A percentile compares a stretch with the other conserved stretches of the same genome.
Evolutionary conservation across 2,797 vertebrate genomes (phyloP).

Genomic region (Megalops cyprinoides): DNA sequence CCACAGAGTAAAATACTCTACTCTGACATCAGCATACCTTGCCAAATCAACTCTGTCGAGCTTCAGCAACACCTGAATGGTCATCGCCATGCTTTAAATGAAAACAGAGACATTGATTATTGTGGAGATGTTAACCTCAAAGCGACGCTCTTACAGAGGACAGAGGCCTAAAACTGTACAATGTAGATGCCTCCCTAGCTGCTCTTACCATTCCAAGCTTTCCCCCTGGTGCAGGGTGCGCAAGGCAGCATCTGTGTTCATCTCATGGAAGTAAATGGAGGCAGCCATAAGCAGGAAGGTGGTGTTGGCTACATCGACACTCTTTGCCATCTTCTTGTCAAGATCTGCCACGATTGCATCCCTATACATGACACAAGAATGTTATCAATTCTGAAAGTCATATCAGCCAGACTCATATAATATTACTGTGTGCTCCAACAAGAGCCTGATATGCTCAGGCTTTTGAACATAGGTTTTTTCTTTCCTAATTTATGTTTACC

Average conservation of each 20-base stretch:
- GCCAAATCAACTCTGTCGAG: conserved; percentile 92
- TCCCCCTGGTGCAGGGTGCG: conserved; percentile 91
- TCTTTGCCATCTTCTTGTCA: conserved; percentile 91
- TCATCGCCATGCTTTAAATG: conserved; percentile 86
- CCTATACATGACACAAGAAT: conserved; percentile 58
- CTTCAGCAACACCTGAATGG: conserved; percentile 88
- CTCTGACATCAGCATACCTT: conserved; percentile 74
- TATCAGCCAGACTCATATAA: background rate
- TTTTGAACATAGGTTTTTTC: too few species aligned
- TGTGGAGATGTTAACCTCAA: background rate
- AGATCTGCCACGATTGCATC: conserved; percentile 84
- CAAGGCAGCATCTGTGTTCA: conserved; percentile 85
- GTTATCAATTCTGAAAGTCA: background rate
- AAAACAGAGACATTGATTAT: background rate
- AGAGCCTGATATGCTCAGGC: too few species aligned
- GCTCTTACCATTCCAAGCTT: conserved; percentile 87
- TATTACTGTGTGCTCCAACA: too few species aligned
- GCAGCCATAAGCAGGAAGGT: conserved; percentile 93
- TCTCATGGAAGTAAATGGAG: conserved; percentile 87
- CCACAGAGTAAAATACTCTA: background rate
- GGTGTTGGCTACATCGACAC: conserved; percentile 85
- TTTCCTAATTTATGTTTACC: too few species aligned
- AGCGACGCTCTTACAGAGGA: background rate
- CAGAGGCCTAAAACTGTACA: background rate
- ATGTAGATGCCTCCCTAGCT: background rate